Percentiles rank a stretch among this genome's conserved stretches.
These are phyloP conservation scores for Andinoacara biseriatus DNA, from an alignment of 2,113 vertebrate genomes.

Conservation along the genomic window DNA sequence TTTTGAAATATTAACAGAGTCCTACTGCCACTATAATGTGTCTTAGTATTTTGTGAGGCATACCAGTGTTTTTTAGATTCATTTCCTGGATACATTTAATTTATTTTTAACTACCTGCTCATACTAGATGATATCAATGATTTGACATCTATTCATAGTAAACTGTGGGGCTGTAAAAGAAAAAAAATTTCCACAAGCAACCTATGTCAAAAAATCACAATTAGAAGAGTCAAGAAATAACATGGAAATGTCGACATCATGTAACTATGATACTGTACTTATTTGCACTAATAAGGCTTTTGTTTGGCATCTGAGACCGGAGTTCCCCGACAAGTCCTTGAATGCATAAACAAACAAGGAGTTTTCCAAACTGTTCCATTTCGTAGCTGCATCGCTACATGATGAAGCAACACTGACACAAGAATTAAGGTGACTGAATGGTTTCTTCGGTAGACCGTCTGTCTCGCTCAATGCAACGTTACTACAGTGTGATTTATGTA, in stretches of 20 bases:
- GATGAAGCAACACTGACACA: background rate
- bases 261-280: background rate
- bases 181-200: background rate
- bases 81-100: too few relatives aligned
- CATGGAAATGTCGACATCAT: background rate
- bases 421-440: background rate
- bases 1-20: background rate
- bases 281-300: background rate
- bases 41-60: background rate
- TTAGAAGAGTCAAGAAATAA: background rate
- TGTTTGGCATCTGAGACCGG: slow-evolving; percentile 9
- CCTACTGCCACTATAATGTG: background rate
- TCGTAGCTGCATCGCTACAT: background rate
- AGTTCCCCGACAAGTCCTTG: background rate
- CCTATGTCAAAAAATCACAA: background rate
- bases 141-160: background rate
- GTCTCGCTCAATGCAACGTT: background rate
- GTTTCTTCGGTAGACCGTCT: background rate
- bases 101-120: background rate
- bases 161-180: background rate
- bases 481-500: background rate
- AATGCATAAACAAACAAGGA: slow-evolving; percentile 35
- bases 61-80: background rate
- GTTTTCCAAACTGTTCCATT: slow-evolving; percentile 16
- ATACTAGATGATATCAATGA: background rate